Conservation (phyloP, 37 sponge, comb jelly and placozoan genomes). For the Crambe crambe region DNA sequence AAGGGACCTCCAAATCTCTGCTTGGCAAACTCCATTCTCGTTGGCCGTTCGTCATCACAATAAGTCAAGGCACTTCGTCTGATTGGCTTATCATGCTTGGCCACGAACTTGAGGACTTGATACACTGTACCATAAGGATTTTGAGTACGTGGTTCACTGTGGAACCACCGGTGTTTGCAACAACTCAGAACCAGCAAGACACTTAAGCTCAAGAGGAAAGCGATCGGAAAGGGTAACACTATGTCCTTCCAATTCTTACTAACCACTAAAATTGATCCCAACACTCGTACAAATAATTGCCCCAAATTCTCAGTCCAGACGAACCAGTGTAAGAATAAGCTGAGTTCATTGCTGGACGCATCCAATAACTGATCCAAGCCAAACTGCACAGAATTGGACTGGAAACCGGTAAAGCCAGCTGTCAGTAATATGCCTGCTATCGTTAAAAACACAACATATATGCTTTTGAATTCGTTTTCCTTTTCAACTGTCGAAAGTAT, state of each 20-base stretch:
- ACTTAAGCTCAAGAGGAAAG: too few species aligned
- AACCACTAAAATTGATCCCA: background rate
- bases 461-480: background rate
- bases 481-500: background rate
- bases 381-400: constrained; percentile 5
- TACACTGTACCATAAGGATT: constrained; percentile 17
- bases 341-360: background rate
- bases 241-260: background rate
- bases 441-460: background rate
- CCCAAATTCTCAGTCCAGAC: constrained; percentile 1
- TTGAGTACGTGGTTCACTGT: too few species aligned
- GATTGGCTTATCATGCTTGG: constrained; percentile 12
- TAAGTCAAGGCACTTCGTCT: constrained; percentile 20
- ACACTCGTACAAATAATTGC: background rate
- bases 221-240: too few species aligned
- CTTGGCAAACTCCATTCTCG: constrained; percentile 18
- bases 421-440: background rate
- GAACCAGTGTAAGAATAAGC: constrained; percentile 7
- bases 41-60: constrained; percentile 8
- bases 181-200: background rate
- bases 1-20: constrained; percentile 26
- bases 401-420: background rate
- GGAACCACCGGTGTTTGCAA: too few species aligned
- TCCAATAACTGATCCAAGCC: constrained; percentile 19
- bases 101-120: constrained; percentile 9